Evolutionary conservation across 2,888 invertebrate genomes (phyloP).

Genomic region (Copidosoma aretas): DNA sequence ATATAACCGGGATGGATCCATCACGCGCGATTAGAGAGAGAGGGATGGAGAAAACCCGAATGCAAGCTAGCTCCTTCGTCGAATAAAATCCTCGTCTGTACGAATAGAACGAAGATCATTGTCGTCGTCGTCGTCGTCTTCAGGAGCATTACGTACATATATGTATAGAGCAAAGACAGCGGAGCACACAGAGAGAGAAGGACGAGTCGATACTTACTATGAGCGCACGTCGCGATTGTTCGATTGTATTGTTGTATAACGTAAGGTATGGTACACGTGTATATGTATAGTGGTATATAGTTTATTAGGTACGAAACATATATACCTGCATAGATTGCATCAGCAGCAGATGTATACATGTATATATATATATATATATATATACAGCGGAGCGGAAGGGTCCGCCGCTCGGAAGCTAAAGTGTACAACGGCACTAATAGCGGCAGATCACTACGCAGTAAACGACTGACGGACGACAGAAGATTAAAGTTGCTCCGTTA

Average conservation of each 20-base stretch:
- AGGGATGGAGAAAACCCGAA: slow-evolving; percentile 4
- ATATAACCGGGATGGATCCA: background rate
- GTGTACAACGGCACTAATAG: slow-evolving; percentile 59
- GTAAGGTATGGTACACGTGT: too few relatives aligned
- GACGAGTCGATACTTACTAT: too few relatives aligned
- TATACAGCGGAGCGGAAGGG: slow-evolving; percentile 45
- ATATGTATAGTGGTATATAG: too few relatives aligned
- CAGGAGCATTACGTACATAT: too few relatives aligned
- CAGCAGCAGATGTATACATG: too few relatives aligned
- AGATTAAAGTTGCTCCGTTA: slow-evolving; percentile 62
- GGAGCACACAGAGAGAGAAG: too few relatives aligned
- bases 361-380: slow-evolving; percentile 28
- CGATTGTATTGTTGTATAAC: too few relatives aligned
- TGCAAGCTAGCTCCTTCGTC: slow-evolving; percentile 4
- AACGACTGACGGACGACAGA: slow-evolving; percentile 62
- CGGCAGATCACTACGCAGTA: slow-evolving; percentile 61
- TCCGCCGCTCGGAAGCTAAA: slow-evolving; percentile 48
- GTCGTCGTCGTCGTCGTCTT: slow-evolving; percentile 42
- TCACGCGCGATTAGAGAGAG: background rate
- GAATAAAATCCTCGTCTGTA: slow-evolving; percentile 20
- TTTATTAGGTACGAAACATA: too few relatives aligned
- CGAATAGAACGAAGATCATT: too few relatives aligned
- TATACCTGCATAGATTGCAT: too few relatives aligned
- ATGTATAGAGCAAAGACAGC: too few relatives aligned
- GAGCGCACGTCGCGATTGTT: too few relatives aligned